Conservation (phyloP, 1,140 invertebrate genomes). For the Bacillus rossius region DNA sequence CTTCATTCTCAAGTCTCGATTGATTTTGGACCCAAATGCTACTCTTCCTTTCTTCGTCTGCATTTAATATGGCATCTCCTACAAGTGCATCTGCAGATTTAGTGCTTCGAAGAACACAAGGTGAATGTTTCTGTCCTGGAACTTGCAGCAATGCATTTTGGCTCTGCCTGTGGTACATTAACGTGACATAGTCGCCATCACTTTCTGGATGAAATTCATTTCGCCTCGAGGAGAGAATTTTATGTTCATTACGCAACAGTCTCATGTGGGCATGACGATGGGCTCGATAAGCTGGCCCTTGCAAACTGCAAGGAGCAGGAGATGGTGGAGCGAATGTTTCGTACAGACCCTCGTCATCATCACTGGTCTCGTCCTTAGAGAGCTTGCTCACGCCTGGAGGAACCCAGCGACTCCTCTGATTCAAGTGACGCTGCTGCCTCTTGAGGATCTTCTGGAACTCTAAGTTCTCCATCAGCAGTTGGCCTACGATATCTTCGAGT, state of each 20-base stretch:
- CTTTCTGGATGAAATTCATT: not conserved
- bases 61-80: constrained; percentile 37
- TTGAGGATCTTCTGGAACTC: constrained; percentile 75
- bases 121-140: too few relatives aligned
- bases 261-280: constrained; percentile 16
- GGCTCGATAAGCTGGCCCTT: constrained; percentile 5
- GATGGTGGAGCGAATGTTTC: constrained; percentile 35
- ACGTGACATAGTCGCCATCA: constrained; percentile 5
- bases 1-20: not conserved
- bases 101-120: too few relatives aligned
- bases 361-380: constrained; percentile 42
- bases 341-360: constrained; percentile 51
- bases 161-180: constrained; percentile 6
- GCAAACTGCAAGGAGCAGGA: not conserved
- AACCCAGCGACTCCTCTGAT: constrained; percentile 50
- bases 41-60: too few relatives aligned
- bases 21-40: not conserved
- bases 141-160: too few relatives aligned
- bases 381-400: constrained; percentile 36
- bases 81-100: too few relatives aligned
- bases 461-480: constrained; percentile 75
- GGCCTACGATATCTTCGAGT: constrained; percentile 73
- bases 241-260: constrained; percentile 16
- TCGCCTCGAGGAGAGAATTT: not conserved
- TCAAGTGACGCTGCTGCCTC: constrained; percentile 55